phyloP scores from a whole-genome alignment of 2,113 vertebrate genomes.

The Thamnophis sirtalis region DNA sequence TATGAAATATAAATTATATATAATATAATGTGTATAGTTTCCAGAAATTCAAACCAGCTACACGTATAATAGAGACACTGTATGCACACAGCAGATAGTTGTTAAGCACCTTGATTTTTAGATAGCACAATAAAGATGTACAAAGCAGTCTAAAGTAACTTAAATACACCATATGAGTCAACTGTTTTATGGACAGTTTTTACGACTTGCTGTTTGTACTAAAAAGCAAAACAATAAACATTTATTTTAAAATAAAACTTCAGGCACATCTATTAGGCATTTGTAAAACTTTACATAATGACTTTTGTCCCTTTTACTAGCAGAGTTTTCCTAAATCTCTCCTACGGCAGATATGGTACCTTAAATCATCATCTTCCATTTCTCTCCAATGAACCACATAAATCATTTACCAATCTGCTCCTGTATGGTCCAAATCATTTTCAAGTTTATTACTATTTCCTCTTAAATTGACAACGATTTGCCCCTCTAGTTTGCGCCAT shows the following conservation, averaged over 20 bases:
- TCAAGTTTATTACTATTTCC: background rate
- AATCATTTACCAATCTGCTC: background rate
- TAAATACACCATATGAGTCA: background rate
- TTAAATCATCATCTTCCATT: background rate
- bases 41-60: background rate
- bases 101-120: background rate
- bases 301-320: background rate
- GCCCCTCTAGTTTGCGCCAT: background rate
- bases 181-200: background rate
- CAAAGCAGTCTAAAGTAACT: background rate
- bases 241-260: background rate
- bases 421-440: background rate
- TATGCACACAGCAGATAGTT: background rate
- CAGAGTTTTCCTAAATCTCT: background rate
- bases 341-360: accelerated
- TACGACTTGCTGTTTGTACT: background rate
- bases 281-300: background rate
- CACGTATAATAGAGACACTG: background rate
- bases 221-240: accelerated
- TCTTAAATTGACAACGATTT: background rate
- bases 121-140: background rate
- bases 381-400: background rate
- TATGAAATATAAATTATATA: no score
- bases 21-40: no score
- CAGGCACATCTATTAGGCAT: accelerated